Percentiles rank a stretch among this genome's conserved stretches.
Evolutionary conservation across 2,797 vertebrate species (phyloP).

Genomic region (Protonibea diacanthus): DNA sequence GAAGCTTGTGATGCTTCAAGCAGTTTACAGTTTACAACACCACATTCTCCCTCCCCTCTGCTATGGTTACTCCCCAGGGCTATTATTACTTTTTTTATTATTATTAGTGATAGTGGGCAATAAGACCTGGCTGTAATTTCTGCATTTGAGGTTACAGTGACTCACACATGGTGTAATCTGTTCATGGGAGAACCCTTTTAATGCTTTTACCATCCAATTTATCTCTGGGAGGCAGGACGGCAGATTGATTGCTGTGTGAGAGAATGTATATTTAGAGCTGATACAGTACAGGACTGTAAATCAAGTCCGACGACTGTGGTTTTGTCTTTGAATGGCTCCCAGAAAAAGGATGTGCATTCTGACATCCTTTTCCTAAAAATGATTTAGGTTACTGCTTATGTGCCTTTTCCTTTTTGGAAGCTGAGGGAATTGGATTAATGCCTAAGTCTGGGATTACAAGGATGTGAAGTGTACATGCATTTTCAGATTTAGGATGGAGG

Average conservation of each 20-base stretch:
- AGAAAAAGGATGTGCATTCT: conserved; percentile 65
- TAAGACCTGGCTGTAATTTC: conserved; percentile 44
- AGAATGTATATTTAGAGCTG: conserved; percentile 72
- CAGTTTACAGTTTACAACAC: conserved; percentile 36
- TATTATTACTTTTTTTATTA: conserved; percentile 20
- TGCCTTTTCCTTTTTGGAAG: conserved; percentile 17
- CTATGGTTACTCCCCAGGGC: background rate
- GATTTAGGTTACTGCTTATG: conserved; percentile 28
- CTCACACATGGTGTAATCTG: conserved; percentile 38
- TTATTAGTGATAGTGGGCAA: conserved; percentile 32
- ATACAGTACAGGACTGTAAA: conserved; percentile 62
- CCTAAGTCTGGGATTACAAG: conserved; percentile 13
- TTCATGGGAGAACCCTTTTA: conserved; percentile 61
- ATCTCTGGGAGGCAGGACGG: conserved; percentile 59
- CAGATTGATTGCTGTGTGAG: conserved; percentile 65
- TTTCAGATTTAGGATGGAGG: background rate
- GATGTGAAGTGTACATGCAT: conserved; percentile 12
- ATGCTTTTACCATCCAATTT: conserved; percentile 56
- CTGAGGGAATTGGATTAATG: conserved; percentile 27
- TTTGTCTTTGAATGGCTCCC: conserved; percentile 50
- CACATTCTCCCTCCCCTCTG: conserved; percentile 22
- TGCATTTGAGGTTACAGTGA: conserved; percentile 49
- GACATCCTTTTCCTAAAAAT: conserved; percentile 54
- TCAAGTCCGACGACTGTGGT: conserved; percentile 48
- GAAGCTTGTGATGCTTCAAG: conserved; percentile 24